A percentile compares a stretch with the other conserved stretches of the same genome.
phyloP scores from a whole-genome alignment of 2,113 vertebrate genomes.

The Protomyctophum bolini region DNA sequence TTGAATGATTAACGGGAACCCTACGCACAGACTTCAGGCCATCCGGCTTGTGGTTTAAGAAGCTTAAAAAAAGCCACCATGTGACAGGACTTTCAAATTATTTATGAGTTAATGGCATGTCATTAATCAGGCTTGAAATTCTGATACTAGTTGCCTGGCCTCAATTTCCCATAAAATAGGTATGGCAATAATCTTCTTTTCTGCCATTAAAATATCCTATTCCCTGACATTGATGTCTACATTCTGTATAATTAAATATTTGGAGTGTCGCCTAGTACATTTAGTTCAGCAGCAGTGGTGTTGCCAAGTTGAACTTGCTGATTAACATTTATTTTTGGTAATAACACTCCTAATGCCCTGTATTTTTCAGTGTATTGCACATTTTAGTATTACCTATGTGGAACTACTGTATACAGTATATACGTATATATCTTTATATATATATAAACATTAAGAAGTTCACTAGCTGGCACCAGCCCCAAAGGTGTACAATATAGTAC shows the following conservation, averaged over 20 bases:
- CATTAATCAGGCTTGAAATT: conserved; percentile 48
- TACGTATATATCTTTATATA: too few species aligned
- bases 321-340: background rate
- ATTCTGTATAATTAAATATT: background rate
- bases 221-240: conserved; percentile 11
- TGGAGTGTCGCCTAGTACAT: background rate
- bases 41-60: conserved; percentile 31
- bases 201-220: conserved; percentile 8
- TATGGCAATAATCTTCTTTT: conserved; percentile 10
- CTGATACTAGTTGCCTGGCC: conserved; percentile 1
- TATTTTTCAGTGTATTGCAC: background rate
- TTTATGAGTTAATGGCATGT: conserved; percentile 56
- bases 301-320: background rate
- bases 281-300: background rate
- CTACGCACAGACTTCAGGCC: conserved; percentile 25
- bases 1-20: conserved; percentile 22
- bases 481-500: conserved; percentile 27
- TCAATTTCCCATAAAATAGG: conserved; percentile 22
- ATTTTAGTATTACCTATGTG: background rate
- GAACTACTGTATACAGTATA: too few species aligned
- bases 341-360: background rate
- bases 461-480: background rate
- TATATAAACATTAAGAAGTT: background rate
- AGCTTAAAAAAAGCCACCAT: conserved; percentile 38
- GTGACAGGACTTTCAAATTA: conserved; percentile 44